phyloP scores from a whole-genome alignment of 2,888 invertebrate genomes.

The Cheilosia soror region DNA sequence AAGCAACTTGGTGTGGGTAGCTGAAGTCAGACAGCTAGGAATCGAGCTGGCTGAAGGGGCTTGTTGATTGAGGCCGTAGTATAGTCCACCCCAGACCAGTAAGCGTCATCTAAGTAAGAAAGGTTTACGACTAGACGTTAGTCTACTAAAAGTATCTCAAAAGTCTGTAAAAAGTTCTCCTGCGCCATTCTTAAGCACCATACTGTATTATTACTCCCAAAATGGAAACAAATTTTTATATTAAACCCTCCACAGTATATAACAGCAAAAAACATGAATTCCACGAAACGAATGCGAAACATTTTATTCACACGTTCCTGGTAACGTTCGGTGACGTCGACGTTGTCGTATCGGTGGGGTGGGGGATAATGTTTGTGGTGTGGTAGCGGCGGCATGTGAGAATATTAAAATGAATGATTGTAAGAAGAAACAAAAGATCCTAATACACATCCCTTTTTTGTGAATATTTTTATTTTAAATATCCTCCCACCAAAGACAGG shows the following conservation, averaged over 20 bases:
- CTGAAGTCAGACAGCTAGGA: too few relatives aligned
- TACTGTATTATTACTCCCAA: conserved; percentile 51
- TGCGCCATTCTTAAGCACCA: not conserved
- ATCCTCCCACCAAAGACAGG: conserved; percentile 38
- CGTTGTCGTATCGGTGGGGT: not conserved
- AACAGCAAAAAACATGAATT: conserved; percentile 32
- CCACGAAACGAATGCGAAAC: conserved; percentile 60
- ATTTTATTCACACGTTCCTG: conserved; percentile 67
- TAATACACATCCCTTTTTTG: conserved; percentile 73
- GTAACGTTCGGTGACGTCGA: conserved; percentile 14
- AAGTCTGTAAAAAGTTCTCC: not conserved
- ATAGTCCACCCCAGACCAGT: too few relatives aligned
- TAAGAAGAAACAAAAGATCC: conserved; percentile 69
- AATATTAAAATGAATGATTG: conserved; percentile 75
- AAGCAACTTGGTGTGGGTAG: too few relatives aligned
- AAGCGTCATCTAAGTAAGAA: too few relatives aligned
- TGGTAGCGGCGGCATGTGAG: conserved; percentile 52
- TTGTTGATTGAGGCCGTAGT: too few relatives aligned
- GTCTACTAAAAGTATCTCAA: not conserved
- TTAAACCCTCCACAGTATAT: conserved; percentile 39
- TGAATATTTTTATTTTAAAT: conserved; percentile 66
- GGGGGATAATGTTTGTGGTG: not conserved
- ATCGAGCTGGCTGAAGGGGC: too few relatives aligned
- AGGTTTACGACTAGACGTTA: too few relatives aligned
- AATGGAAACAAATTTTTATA: conserved; percentile 70